phyloP scores from a whole-genome alignment of 2,113 vertebrate genomes.

The Oncorhynchus kisutch region DNA sequence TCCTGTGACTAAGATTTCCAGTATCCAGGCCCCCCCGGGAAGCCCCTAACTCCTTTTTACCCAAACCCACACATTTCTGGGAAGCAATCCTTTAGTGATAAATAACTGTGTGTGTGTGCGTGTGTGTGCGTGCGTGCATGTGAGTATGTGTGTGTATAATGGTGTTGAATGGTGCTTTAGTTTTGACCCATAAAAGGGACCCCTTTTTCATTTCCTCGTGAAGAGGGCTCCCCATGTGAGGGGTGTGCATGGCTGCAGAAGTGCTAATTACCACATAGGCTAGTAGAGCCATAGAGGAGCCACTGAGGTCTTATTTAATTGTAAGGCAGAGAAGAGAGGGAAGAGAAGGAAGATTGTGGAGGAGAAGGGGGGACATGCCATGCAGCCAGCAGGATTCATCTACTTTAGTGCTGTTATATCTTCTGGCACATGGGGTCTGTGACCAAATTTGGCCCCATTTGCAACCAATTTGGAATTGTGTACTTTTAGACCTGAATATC shows the following conservation, averaged over 20 bases:
- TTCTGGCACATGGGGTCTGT: constrained; percentile 44
- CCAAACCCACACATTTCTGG: constrained; percentile 49
- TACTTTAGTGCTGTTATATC: constrained; percentile 48
- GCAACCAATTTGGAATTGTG: constrained; percentile 48
- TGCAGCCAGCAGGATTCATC: constrained; percentile 55
- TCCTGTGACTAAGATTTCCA: constrained; percentile 50
- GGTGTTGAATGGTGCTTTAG: constrained; percentile 62
- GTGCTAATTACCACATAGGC: constrained; percentile 70
- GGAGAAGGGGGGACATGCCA: constrained; percentile 27
- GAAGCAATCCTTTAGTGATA: constrained; percentile 66
- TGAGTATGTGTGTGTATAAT: too few relatives aligned
- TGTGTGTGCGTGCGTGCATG: too few relatives aligned
- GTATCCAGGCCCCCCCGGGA: constrained; percentile 55
- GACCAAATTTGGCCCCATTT: constrained; percentile 54
- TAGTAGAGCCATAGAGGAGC: constrained; percentile 56
- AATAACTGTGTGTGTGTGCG: constrained; percentile 58
- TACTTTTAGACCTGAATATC: constrained; percentile 43
- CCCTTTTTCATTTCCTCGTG: constrained; percentile 57
- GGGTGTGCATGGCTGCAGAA: constrained; percentile 30
- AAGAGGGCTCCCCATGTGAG: constrained; percentile 45
- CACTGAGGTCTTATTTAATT: constrained; percentile 72
- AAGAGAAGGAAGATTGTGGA: constrained; percentile 12
- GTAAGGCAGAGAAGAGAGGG: constrained; percentile 50
- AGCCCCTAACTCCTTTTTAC: constrained; percentile 57
- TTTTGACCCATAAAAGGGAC: constrained; percentile 57